Evolutionary conservation across 2,888 invertebrate genomes (phyloP).

Genomic region (Cheilosia variabilis): DNA sequence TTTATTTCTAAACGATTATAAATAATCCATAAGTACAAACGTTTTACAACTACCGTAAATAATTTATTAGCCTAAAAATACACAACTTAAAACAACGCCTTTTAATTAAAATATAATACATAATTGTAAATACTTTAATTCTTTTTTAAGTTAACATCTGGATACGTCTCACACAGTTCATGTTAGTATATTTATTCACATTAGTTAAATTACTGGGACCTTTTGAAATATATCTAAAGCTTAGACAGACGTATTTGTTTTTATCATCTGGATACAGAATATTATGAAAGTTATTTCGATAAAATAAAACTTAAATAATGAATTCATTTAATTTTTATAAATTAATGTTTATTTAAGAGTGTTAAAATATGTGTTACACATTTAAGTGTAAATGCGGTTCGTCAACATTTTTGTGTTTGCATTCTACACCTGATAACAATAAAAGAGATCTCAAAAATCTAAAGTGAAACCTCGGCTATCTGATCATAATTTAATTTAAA

Average conservation of each 20-base stretch:
- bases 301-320: conserved; percentile 46
- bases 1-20: conserved; percentile 74
- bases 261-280: conserved; percentile 55
- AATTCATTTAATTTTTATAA: conserved; percentile 4
- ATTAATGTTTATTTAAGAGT: conserved; percentile 1
- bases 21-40: conserved; percentile 75
- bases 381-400: conserved; percentile 1
- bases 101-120: conserved; percentile 45
- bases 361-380: conserved; percentile 1
- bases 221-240: conserved; percentile 27
- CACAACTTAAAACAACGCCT: conserved; percentile 61
- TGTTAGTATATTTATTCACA: conserved; percentile 58
- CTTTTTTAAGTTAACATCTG: conserved; percentile 41
- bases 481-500: conserved; percentile 12
- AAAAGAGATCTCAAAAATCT: conserved; percentile 53
- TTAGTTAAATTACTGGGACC: conserved; percentile 32
- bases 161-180: conserved; percentile 47
- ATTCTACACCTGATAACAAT: conserved; percentile 13
- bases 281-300: conserved; percentile 31
- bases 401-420: not conserved
- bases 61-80: conserved; percentile 74
- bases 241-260: conserved; percentile 17
- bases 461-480: conserved; percentile 15
- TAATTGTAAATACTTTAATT: conserved; percentile 52
- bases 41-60: conserved; percentile 71